Evolutionary conservation across 2,797 vertebrate genomes (phyloP).

Genomic region (Rhincodon typus): DNA sequence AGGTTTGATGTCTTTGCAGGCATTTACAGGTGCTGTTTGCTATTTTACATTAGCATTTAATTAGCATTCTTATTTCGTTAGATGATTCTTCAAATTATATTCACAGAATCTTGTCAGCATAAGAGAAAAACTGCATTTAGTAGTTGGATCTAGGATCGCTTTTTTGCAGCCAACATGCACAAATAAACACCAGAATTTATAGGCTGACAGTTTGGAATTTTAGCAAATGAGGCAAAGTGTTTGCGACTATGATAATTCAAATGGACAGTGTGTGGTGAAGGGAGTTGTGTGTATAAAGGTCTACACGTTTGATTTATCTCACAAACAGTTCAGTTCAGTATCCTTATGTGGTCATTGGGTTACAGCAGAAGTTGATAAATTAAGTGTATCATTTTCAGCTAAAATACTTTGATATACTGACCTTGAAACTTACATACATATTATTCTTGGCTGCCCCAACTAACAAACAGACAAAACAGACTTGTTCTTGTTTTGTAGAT

Average conservation of each 20-base stretch:
- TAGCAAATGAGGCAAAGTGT: background rate
- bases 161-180: background rate
- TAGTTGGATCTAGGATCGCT: background rate
- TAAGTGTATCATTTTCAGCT: background rate
- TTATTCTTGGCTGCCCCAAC: background rate
- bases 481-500: background rate
- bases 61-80: background rate
- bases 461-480: background rate
- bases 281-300: background rate
- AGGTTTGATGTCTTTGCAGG: background rate
- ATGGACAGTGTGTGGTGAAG: background rate
- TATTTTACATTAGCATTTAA: background rate
- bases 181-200: background rate
- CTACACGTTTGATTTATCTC: background rate
- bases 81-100: background rate
- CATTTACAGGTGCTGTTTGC: background rate
- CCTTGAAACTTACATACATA: background rate
- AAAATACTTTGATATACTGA: conserved; percentile 25
- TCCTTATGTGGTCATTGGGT: background rate
- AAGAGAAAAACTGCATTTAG: background rate
- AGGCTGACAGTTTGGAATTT: background rate
- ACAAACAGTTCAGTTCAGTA: background rate
- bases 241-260: background rate
- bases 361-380: background rate
- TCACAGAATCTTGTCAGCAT: background rate